Evolutionary conservation across 2,113 vertebrate species (phyloP), one percentile per base, ranked within the genome.

Genomic region (Eudorcas thomsonii): DNA sequence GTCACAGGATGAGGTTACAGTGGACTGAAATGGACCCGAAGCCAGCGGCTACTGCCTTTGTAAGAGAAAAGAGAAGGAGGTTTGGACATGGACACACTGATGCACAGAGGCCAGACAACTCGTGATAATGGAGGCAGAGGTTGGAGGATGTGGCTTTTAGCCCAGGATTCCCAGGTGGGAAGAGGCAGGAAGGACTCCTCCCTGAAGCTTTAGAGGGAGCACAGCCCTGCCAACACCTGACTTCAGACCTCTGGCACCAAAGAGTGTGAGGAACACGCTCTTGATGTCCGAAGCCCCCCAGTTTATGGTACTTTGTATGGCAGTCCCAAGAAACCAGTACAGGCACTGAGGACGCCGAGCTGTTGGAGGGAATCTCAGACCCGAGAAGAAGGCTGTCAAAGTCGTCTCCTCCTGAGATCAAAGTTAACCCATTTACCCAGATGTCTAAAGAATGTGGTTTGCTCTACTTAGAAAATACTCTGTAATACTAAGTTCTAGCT

Each of bases 381-480:
- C 16, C n/a, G 19, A 91, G 77, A 84, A 96, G 30, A 81, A 93
- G 93, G 36, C 64, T 84, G 30, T 52, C 23, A 80, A 81, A 62
- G 30, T 92, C 54, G 33, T 84, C 80, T 78, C 30, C n/a, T 92
- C 62, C 94, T 55, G 5, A 95, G 78, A 48, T 7, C 60, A 96
- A 94, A 94, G 90, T 57, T 59, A 67, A 88, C 85, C 81, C n/a
- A 60, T 26, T 88, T 95, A 59, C 84, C 82, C 60, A 21, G 23
- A 71, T 36, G 54, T 45, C 85, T 88, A 94, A 97, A 81, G 87
- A 90, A 88, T 30, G 80, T 55, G 26, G 81, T 78, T 94, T 89
- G 33, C 48, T 80, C 83, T 92, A 80, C 96, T 96, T 88, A 92
- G 92, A 88, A 97, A 95, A 96, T 78, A 92, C 80, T 95, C 91